phyloP scores from a whole-genome alignment of 2,888 invertebrate genomes.

The Sesia bembeciformis region DNA sequence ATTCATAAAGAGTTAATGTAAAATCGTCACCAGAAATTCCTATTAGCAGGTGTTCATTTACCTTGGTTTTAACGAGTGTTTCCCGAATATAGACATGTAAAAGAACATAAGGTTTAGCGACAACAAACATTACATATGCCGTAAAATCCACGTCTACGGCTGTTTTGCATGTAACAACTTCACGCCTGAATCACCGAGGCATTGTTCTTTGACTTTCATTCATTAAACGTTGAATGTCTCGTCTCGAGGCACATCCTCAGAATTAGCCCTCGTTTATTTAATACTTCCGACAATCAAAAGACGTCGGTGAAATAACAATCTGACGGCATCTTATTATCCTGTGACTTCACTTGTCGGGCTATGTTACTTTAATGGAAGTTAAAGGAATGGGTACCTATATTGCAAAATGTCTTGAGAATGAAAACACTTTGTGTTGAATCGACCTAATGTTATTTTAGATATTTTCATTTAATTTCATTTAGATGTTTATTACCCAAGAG shows the following conservation, averaged over 20 bases:
- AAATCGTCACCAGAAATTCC: no score
- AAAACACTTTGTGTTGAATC: no score
- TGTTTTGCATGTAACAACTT: slow-evolving; percentile 11
- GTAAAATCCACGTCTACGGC: slow-evolving; percentile 6
- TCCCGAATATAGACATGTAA: neutral
- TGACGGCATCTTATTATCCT: slow-evolving; percentile 34
- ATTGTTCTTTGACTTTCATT: slow-evolving; percentile 30
- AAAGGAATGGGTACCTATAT: no score
- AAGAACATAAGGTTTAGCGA: neutral
- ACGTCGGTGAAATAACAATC: slow-evolving; percentile 37
- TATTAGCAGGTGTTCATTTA: no score
- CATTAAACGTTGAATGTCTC: slow-evolving; percentile 38
- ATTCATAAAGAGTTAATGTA: no score
- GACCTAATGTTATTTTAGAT: no score
- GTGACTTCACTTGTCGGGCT: slow-evolving; percentile 16
- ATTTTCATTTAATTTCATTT: no score
- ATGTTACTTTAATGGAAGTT: slow-evolving; percentile 18
- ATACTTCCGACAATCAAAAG: slow-evolving; percentile 46
- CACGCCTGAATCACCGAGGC: slow-evolving; percentile 27
- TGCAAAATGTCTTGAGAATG: no score
- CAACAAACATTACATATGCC: neutral
- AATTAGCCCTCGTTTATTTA: slow-evolving; percentile 57
- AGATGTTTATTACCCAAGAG: no score
- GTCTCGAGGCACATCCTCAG: slow-evolving; percentile 30
- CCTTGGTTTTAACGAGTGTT: neutral